Conservation (phyloP, 2,797 vertebrate species). For the Halcyon badia region DNA sequence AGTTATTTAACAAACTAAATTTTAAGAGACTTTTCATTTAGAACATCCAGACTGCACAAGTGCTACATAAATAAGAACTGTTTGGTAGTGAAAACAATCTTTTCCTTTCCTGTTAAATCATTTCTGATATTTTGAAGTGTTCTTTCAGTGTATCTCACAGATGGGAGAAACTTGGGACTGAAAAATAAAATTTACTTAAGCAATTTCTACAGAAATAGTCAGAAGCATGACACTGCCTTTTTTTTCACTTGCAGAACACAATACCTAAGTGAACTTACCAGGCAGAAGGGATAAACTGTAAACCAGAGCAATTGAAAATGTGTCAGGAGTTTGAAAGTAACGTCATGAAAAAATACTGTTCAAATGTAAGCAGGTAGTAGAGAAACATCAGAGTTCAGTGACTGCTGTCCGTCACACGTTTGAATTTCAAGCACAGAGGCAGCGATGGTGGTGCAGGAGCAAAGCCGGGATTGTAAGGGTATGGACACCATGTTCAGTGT, state of each 20-base stretch:
- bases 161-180: not conserved
- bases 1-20: not conserved
- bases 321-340: not conserved
- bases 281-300: not conserved
- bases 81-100: not conserved
- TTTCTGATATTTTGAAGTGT: not conserved
- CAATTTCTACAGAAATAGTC: not conserved
- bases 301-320: not conserved
- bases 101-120: not conserved
- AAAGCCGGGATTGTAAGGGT: constrained; percentile 54
- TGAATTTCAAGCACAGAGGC: not conserved
- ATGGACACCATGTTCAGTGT: constrained; percentile 71
- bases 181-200: not conserved
- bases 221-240: not conserved
- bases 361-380: not conserved
- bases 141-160: not conserved
- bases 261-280: not conserved
- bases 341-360: not conserved
- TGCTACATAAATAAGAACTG: not conserved
- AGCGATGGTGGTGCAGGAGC: not conserved
- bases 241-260: not conserved
- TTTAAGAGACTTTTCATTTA: not conserved
- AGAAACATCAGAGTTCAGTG: not conserved
- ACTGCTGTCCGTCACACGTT: not conserved
- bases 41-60: not conserved